Base-by-base conservation (phyloP, 2,888 invertebrate species). In the Lepidochrysops patricia region DNA sequence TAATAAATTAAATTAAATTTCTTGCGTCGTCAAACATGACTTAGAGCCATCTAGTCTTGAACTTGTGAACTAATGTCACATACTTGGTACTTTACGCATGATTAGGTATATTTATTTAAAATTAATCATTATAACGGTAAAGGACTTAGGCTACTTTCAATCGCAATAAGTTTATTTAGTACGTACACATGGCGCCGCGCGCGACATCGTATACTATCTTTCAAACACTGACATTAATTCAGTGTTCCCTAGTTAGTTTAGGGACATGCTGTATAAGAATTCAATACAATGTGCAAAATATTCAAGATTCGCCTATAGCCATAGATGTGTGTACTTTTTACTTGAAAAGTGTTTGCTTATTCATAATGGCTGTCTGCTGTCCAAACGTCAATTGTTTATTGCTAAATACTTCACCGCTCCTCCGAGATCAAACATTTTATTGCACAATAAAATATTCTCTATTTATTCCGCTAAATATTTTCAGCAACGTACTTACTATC, bases 271-370 rank as follows among this genome's bases (percentile, higher is more conserved):
- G 0, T 35, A 35, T 15, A 4, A 35, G 35, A 15, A 13, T 13
- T 13, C 35, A 35, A 35, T 13, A 35, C 35, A 5, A 13, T 5
- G 15, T 35, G n/a, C n/a, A 15, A 35, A 35, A 35, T 35, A 35
- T 35, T 35, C 35, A 35, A 35, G 15, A 6, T 5, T 35, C 35
- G 2, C 6, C 5, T 35, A 75, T 76, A n/a, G n/a, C n/a, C n/a
- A n/a, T n/a, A n/a, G n/a, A n/a, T 74, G 74, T 70, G 65, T 67
- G 59, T 63, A 67, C 61, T 52, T 25, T 2, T 25, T 52, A n/a
- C n/a, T 23, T n/a, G 25, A 66, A 4, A n/a, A n/a, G n/a, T n/a
- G 56, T 58, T 57, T 32, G 60, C 61, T 62, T 61, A 57, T 57
- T 59, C 35, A 35, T 13, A 35, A n/a, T 13, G 35, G 5, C 13